phyloP scores from a whole-genome alignment of 2,888 invertebrate species.

The Rotaria macrura region DNA sequence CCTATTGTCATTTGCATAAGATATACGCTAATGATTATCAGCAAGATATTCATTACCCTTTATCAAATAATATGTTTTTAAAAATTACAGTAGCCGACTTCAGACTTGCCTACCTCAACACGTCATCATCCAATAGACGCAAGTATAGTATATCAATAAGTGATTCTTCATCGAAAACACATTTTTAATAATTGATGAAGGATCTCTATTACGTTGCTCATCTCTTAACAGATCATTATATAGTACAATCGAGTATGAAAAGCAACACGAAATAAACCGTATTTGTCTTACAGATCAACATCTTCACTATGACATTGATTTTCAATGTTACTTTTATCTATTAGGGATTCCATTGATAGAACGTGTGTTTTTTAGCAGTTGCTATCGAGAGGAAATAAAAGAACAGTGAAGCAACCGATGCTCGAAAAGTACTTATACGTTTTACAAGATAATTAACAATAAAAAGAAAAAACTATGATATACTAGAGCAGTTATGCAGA shows the following conservation, averaged over 20 bases:
- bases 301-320: slow-evolving; percentile 83
- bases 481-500: background rate
- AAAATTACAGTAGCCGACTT: slow-evolving; percentile 84
- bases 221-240: slow-evolving; percentile 89
- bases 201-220: slow-evolving; percentile 90
- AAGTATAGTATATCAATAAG: slow-evolving; percentile 94
- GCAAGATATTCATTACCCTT: slow-evolving; percentile 80
- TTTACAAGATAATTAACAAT: background rate
- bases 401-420: background rate
- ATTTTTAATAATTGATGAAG: slow-evolving; percentile 78
- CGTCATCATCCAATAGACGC: slow-evolving; percentile 85
- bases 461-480: background rate
- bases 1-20: slow-evolving; percentile 73
- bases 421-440: background rate
- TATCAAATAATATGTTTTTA: slow-evolving; percentile 64
- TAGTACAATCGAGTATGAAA: slow-evolving; percentile 95
- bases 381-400: background rate
- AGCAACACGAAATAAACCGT: slow-evolving; percentile 90
- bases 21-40: slow-evolving; percentile 73
- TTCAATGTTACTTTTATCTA: slow-evolving; percentile 59
- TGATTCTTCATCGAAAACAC: slow-evolving; percentile 80
- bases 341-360: slow-evolving; percentile 35
- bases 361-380: too few species aligned
- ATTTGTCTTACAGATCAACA: slow-evolving; percentile 71
- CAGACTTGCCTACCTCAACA: slow-evolving; percentile 75